Conservation (phyloP, 2,797 vertebrate genomes). For the Decapterus maruadsi region DNA sequence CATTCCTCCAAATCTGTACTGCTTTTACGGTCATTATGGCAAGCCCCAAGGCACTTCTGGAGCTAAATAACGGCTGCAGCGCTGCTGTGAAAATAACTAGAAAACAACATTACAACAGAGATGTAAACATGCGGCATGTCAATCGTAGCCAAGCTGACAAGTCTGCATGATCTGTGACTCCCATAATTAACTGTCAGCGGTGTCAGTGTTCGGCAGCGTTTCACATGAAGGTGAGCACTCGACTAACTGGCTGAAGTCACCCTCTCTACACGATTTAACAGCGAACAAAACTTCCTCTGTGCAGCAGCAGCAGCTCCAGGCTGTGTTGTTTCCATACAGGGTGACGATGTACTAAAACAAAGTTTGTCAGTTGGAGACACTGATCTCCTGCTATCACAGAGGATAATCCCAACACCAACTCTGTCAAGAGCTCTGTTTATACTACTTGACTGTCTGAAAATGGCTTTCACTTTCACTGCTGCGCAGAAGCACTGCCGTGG, state of each 20-base stretch:
- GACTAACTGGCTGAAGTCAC: slow-evolving; percentile 81
- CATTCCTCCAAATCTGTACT: slow-evolving; percentile 72
- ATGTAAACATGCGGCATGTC: slow-evolving; percentile 80
- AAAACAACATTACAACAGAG: slow-evolving; percentile 81
- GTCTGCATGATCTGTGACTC: slow-evolving; percentile 81
- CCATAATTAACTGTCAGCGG: slow-evolving; percentile 87
- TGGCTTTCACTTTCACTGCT: slow-evolving; percentile 42
- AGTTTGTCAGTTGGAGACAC: slow-evolving; percentile 46
- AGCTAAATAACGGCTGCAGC: slow-evolving; percentile 71
- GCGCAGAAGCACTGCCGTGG: slow-evolving; percentile 3
- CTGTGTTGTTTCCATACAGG: slow-evolving; percentile 59
- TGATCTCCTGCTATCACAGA: slow-evolving; percentile 48
- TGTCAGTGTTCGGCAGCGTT: slow-evolving; percentile 75
- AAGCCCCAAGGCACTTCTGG: slow-evolving; percentile 78
- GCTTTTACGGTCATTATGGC: slow-evolving; percentile 86
- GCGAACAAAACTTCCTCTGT: slow-evolving; percentile 72
- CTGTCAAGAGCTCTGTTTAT: slow-evolving; percentile 57
- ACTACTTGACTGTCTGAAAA: slow-evolving; percentile 45
- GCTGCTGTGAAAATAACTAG: slow-evolving; percentile 75
- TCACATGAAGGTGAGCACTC: slow-evolving; percentile 79
- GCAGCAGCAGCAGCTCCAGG: slow-evolving; percentile 45
- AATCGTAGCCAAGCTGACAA: slow-evolving; percentile 77
- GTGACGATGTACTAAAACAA: slow-evolving; percentile 60
- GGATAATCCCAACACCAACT: slow-evolving; percentile 43
- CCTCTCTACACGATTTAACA: slow-evolving; percentile 70